phyloP scores from a whole-genome alignment of 2,113 vertebrate species.

The Promerops cafer region DNA sequence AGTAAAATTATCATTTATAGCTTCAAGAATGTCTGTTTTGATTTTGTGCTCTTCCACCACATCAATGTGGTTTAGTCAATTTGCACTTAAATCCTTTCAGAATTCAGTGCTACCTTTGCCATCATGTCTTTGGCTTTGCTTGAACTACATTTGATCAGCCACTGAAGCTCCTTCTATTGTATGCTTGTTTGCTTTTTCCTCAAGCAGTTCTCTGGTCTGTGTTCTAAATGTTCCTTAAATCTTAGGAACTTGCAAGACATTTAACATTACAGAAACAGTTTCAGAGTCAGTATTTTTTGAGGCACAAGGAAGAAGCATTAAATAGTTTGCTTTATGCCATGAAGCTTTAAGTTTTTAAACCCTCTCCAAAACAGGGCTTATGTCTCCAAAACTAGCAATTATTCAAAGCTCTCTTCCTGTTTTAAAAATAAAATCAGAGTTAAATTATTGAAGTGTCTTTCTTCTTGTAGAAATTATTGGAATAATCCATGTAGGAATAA shows the following conservation, averaged over 20 bases:
- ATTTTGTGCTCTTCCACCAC: background rate
- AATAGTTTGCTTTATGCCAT: background rate
- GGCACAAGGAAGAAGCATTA: background rate
- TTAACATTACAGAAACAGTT: background rate
- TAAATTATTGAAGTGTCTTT: background rate
- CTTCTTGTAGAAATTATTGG: background rate
- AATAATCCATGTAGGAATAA: background rate
- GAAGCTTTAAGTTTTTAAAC: background rate
- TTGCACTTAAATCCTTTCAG: background rate
- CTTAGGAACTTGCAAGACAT: background rate
- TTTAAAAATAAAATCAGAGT: background rate
- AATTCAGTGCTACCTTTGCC: background rate
- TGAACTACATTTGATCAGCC: background rate
- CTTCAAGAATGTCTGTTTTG: background rate
- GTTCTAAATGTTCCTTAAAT: background rate
- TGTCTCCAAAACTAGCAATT: background rate
- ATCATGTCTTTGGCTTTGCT: background rate
- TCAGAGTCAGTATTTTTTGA: background rate
- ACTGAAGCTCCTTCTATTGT: accelerated
- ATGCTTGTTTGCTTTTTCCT: background rate
- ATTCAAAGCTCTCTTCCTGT: background rate
- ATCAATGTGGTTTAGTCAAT: background rate
- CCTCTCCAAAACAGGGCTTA: background rate
- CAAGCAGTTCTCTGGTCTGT: background rate
- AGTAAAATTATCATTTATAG: background rate